phyloP scores from a whole-genome alignment of 1,140 invertebrate species.

The Pollicipes pollicipes region DNA sequence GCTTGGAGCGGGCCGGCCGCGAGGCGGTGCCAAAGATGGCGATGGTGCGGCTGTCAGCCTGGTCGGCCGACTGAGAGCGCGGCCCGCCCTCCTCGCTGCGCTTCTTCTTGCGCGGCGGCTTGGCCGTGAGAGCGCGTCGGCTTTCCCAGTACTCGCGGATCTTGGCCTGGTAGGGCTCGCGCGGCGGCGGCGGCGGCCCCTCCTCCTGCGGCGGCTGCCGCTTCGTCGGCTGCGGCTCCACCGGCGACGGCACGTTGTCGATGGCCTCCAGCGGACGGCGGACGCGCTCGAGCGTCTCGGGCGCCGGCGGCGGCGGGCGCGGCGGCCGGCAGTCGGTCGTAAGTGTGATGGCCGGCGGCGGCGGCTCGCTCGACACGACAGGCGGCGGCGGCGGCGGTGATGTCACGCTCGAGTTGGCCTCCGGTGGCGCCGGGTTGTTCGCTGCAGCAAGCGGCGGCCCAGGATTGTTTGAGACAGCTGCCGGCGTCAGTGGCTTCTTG shows the following conservation, averaged over 20 bases:
- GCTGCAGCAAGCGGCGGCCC: too few species aligned
- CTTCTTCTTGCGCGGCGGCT: neutral
- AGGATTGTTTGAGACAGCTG: too few species aligned
- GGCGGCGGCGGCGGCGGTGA: constrained; percentile 5
- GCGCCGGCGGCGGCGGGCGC: constrained; percentile 10
- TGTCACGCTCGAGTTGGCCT: neutral
- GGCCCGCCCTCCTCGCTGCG: neutral
- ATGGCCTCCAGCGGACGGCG: neutral
- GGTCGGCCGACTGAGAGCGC: neutral
- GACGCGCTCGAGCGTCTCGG: constrained; percentile 7
- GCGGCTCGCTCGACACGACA: neutral
- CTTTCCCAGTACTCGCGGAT: neutral
- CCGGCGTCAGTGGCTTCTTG: too few species aligned
- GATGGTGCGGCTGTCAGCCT: neutral
- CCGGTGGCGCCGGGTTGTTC: too few species aligned
- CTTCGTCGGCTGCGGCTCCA: neutral
- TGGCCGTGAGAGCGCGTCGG: neutral
- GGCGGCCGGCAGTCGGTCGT: constrained; percentile 6
- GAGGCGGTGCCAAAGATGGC: neutral
- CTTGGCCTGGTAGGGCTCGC: constrained; percentile 1
- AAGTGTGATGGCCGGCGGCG: neutral
- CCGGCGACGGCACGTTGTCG: neutral
- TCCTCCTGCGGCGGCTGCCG: neutral
- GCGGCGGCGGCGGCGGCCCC: neutral
- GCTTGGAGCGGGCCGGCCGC: neutral